Base-by-base conservation (phyloP, 2,113 vertebrate genomes). In the Sceloporus tristichus region DNA sequence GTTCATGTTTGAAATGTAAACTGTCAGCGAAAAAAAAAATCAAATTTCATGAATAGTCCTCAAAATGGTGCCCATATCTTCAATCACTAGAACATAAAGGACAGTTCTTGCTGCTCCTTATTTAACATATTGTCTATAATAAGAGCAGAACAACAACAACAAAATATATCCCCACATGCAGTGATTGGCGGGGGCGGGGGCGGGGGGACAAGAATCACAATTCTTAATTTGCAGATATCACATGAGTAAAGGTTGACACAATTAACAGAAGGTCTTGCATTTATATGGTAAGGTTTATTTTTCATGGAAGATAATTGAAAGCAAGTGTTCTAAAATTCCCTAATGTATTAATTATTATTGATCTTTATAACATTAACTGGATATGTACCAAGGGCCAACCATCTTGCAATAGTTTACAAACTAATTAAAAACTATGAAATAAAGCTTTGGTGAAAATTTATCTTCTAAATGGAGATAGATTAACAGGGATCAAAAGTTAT, bases 371-470 rank as follows among this genome's bases (percentile, higher is more conserved):
- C 91, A 93, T 88, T 90, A 95, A 88, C 90, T 91, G 85, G 62
- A 88, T 90, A 85, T 79, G 92, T 93, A 80, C 34, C 70, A 89
- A 91, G 82, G n/a, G 80, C 62, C 29, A 89, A 85, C 90, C 85
- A 84, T 34, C 87, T 92, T 88, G 48, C 9, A 25, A 59, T 87
- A n/a, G 90, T 92, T 92, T 91, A 91, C 91, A 92, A 94, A 82
- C 85, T 94, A 94, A 94, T 95, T 92, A 94, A 90, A 66, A 73
- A 94, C 93, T 89, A 62, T 21, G 91, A 95, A 94, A 92, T 93
- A 86, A 79, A 88, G 81, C 66, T 92, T 92, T 71, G 54, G 42
- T 76, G 68, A 75, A 73, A 77, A 91, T 62, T 80, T 91, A 48
- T 89, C 66, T 66, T 94, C 66, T 74, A 76, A 93, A 85, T 85